phyloP scores from a whole-genome alignment of 2,113 vertebrate genomes.

The Heteronetta atricapilla region DNA sequence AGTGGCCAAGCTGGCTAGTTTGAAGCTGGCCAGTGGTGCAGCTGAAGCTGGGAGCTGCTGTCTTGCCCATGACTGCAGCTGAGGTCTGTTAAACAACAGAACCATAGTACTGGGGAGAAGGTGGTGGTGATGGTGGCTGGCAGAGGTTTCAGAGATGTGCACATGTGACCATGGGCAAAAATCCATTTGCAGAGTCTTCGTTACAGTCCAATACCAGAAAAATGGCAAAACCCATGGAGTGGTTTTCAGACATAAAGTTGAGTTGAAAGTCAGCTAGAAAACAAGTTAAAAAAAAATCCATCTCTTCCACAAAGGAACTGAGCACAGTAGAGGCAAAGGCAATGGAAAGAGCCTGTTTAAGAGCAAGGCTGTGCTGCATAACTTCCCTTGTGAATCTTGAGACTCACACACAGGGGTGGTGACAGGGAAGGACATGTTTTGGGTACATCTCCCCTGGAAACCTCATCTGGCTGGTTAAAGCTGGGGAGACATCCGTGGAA shows the following conservation, averaged over 20 bases:
- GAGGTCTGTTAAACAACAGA: background rate
- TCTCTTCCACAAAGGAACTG: background rate
- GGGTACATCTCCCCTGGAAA: background rate
- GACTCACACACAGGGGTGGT: background rate
- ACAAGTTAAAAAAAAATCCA: background rate
- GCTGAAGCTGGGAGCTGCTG: background rate
- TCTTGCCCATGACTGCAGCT: background rate
- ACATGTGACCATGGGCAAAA: background rate
- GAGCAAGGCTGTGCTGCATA: background rate
- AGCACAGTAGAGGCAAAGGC: background rate
- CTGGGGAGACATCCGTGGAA: background rate
- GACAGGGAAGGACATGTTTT: background rate
- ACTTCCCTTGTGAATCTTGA: background rate
- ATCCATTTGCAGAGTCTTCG: background rate
- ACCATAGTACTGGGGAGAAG: background rate
- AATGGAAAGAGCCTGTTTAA: background rate
- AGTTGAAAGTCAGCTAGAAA: background rate
- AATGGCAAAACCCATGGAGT: background rate
- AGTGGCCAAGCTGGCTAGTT: background rate
- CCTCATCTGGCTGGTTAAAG: background rate
- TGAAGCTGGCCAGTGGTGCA: background rate
- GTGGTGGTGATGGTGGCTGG: background rate
- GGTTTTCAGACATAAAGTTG: background rate
- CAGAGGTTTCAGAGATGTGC: background rate
- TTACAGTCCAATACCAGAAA: background rate